phyloP scores from a whole-genome alignment of 2,113 vertebrate genomes.

The Cyprinodon tularosa region DNA sequence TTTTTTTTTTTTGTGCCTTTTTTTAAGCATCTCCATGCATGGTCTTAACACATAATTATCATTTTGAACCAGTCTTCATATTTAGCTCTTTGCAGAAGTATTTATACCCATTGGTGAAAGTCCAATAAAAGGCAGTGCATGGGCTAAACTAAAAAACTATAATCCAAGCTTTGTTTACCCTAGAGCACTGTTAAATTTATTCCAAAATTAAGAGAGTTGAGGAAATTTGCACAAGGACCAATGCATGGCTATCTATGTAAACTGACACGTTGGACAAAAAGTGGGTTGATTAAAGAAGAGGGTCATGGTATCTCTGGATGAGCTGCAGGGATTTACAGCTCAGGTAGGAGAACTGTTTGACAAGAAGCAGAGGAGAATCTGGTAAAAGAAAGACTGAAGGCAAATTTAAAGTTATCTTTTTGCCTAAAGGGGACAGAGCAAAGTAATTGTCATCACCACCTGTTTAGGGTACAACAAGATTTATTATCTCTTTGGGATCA shows the following conservation, averaged over 20 bases:
- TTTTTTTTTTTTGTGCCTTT: background rate
- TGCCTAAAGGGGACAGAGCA: no score
- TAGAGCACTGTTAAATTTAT: background rate
- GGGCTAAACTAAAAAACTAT: background rate
- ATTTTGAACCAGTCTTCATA: background rate
- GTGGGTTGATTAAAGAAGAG: background rate
- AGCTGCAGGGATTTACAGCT: background rate
- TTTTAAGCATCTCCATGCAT: background rate
- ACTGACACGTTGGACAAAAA: no score
- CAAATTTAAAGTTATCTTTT: no score
- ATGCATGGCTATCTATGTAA: background rate
- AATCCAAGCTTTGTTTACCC: background rate
- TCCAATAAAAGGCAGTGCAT: background rate
- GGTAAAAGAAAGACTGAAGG: no score
- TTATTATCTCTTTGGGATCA: background rate
- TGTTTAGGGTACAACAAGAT: background rate
- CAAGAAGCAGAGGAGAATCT: no score
- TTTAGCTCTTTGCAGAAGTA: background rate
- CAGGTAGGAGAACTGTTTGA: background rate
- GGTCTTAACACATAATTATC: background rate
- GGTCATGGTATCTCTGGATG: background rate
- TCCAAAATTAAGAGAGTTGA: background rate
- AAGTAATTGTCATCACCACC: background rate
- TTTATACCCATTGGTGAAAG: background rate
- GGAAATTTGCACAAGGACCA: background rate